Evolutionary conservation across 2,797 vertebrate genomes (phyloP).

Genomic region (Ptychadena robeensis): DNA sequence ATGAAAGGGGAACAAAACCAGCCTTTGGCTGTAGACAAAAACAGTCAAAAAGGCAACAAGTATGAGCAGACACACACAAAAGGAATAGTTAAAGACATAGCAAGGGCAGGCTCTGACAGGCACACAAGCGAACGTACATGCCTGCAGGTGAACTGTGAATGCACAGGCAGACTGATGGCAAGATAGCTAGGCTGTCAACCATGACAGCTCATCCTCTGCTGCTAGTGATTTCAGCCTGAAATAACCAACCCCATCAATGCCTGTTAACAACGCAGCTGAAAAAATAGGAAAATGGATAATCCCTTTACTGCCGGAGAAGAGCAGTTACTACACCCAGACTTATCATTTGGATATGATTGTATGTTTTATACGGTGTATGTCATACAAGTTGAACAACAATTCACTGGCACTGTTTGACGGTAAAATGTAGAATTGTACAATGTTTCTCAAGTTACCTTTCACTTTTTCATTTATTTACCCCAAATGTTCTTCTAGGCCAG

Average conservation of each 20-base stretch:
- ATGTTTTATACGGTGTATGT: too few species aligned
- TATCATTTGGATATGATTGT: background rate
- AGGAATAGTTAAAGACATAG: constrained; percentile 29
- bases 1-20: constrained; percentile 36
- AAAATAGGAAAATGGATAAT: constrained; percentile 34
- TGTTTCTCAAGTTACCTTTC: too few species aligned
- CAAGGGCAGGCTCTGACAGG: constrained; percentile 51
- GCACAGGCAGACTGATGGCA: constrained; percentile 46
- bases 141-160: constrained; percentile 45
- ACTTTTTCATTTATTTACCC: too few species aligned
- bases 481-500: too few species aligned
- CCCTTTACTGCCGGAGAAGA: background rate
- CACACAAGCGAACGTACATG: constrained; percentile 28
- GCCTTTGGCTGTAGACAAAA: constrained; percentile 50
- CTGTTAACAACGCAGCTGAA: constrained; percentile 24
- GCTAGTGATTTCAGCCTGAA: constrained; percentile 22
- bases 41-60: constrained; percentile 40
- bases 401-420: too few species aligned
- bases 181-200: constrained; percentile 52
- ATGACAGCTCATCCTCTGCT: constrained; percentile 51
- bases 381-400: too few species aligned
- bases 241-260: constrained; percentile 33
- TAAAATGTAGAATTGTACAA: too few species aligned
- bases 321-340: constrained; percentile 1
- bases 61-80: constrained; percentile 51